A percentile compares a stretch with the other conserved stretches of the same genome.
Evolutionary conservation across 2,888 invertebrate species (phyloP).

Genomic region (Drosophila putrida): DNA sequence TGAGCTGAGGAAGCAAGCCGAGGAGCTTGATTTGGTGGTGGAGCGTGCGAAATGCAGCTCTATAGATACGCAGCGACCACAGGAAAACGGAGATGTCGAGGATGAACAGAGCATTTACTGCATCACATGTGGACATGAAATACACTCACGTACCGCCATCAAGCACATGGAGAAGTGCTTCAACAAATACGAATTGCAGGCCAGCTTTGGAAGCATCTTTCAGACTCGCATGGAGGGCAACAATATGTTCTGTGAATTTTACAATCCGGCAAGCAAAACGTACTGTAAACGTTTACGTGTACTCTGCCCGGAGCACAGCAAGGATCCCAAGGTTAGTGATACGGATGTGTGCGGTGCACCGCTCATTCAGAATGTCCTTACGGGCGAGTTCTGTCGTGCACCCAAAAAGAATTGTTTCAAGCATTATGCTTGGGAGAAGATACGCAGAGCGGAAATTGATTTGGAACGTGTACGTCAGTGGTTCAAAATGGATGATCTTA

Average conservation of each 20-base stretch:
- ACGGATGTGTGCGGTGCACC: constrained; percentile 97
- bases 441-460: constrained; percentile 97
- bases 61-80: constrained; percentile 87
- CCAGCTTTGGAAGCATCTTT: constrained; percentile 97
- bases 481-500: constrained; percentile 96
- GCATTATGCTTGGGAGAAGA: constrained; percentile 98
- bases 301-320: constrained; percentile 98
- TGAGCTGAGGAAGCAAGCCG: constrained; percentile 92
- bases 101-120: constrained; percentile 94
- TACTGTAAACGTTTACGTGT: constrained; percentile 98
- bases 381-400: constrained; percentile 93
- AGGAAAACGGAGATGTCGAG: constrained; percentile 88
- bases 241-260: constrained; percentile 99
- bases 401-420: constrained; percentile 96
- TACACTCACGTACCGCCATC: constrained; percentile 95
- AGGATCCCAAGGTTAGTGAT: constrained; percentile 95
- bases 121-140: constrained; percentile 98
- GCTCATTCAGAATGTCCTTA: constrained; percentile 93
- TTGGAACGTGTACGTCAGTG: constrained; percentile 96
- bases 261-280: constrained; percentile 93
- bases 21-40: constrained; percentile 92
- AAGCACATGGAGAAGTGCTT: constrained; percentile 99
- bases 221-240: constrained; percentile 97
- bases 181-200: constrained; percentile 98
- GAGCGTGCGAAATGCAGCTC: constrained; percentile 91